phyloP scores from a whole-genome alignment of 2,113 vertebrate genomes.

The Noctilio leporinus region DNA sequence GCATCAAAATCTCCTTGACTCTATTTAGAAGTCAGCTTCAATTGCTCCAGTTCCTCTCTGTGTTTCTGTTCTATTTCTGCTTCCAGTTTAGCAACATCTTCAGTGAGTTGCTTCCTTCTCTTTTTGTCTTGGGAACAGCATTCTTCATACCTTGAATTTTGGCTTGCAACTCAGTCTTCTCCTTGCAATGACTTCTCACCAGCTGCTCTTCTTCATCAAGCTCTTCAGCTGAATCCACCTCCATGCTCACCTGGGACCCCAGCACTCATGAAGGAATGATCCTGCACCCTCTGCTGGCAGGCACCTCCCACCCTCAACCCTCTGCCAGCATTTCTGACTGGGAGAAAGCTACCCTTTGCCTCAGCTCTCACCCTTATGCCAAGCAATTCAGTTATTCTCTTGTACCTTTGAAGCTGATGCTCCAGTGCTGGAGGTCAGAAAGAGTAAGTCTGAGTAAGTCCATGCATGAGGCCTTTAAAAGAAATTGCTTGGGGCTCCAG shows the following conservation, averaged over 20 bases:
- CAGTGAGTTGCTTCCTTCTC: conserved; percentile 91
- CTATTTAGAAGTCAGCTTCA: conserved; percentile 75
- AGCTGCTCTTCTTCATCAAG: conserved; percentile 75
- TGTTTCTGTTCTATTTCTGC: conserved; percentile 89
- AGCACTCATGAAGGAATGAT: too few relatives aligned
- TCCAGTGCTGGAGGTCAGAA: too few relatives aligned
- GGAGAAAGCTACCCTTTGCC: too few relatives aligned
- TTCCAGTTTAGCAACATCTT: conserved; percentile 91
- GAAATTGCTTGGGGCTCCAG: too few relatives aligned
- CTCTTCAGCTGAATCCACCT: neutral
- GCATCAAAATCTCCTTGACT: conserved; percentile 74
- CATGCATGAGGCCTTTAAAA: too few relatives aligned
- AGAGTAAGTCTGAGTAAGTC: too few relatives aligned
- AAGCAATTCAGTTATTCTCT: too few relatives aligned
- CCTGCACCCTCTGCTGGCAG: too few relatives aligned
- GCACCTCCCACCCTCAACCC: too few relatives aligned
- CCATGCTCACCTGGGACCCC: neutral
- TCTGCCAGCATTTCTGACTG: too few relatives aligned
- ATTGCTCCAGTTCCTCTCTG: conserved; percentile 82
- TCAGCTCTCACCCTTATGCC: too few relatives aligned
- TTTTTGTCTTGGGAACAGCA: conserved; percentile 95
- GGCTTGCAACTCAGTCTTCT: conserved; percentile 73
- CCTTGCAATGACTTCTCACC: conserved; percentile 87
- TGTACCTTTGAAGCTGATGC: too few relatives aligned
- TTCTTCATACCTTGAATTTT: conserved; percentile 80